Conservation (phyloP, 1,140 invertebrate species). For the Sycophaga agraensis region DNA sequence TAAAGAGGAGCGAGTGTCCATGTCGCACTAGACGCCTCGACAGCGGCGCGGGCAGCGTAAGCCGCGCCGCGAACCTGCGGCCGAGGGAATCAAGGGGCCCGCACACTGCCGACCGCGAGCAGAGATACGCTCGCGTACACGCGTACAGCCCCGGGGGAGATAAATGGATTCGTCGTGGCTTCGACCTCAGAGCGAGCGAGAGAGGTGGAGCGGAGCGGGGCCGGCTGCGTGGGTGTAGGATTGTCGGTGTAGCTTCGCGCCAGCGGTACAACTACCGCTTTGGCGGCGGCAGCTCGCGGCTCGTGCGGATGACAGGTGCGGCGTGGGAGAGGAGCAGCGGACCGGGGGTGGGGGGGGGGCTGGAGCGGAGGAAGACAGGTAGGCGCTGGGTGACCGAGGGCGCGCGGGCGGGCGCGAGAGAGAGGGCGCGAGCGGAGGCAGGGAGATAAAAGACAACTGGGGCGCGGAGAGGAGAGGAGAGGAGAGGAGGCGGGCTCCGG, state of each 20-base stretch:
- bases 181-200: slow-evolving; percentile 36
- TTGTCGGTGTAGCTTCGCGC: background rate
- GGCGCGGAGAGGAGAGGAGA: slow-evolving; percentile 34
- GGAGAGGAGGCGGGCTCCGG: slow-evolving; percentile 53
- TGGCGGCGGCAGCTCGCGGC: slow-evolving; percentile 24
- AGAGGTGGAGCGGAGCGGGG: background rate
- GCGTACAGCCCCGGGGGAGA: slow-evolving; percentile 33
- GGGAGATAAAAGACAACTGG: slow-evolving; percentile 33
- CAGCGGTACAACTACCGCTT: slow-evolving; percentile 28
- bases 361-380: slow-evolving; percentile 30
- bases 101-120: background rate
- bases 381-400: slow-evolving; percentile 21
- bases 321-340: slow-evolving; percentile 27
- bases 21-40: too few relatives aligned
- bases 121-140: background rate
- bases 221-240: background rate
- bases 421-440: slow-evolving; percentile 25
- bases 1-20: background rate
- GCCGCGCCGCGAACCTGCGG: too few relatives aligned
- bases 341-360: slow-evolving; percentile 24
- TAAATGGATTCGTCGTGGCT: slow-evolving; percentile 49
- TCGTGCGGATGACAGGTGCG: slow-evolving; percentile 49
- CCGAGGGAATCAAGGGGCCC: background rate
- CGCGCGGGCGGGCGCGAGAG: slow-evolving; percentile 23
- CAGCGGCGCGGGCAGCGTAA: too few relatives aligned